Evolutionary conservation across 2,113 vertebrate species (phyloP).

Genomic region (Tinamus guttatus): DNA sequence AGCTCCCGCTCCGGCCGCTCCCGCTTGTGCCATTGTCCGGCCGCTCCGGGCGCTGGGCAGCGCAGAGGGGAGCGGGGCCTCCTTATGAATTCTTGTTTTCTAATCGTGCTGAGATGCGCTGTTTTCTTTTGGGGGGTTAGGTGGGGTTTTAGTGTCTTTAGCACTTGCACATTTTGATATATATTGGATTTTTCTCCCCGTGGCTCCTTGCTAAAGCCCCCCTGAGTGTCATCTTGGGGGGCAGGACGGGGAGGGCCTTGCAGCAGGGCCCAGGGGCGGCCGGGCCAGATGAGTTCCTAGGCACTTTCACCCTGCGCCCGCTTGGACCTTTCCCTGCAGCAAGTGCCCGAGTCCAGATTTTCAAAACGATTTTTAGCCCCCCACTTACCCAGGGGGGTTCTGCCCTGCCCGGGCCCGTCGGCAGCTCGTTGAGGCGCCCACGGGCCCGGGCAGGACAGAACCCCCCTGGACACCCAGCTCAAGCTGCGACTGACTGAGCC

Average conservation of each 20-base stretch:
- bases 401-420: accelerated
- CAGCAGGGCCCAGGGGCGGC: slow-evolving; percentile 1
- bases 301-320: background rate
- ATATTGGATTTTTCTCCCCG: background rate
- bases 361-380: background rate
- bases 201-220: background rate
- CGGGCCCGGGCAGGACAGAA: too few relatives aligned
- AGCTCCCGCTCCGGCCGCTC: background rate
- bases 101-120: slow-evolving; percentile 5
- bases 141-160: slow-evolving; percentile 32
- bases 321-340: background rate
- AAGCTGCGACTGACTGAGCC: background rate
- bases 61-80: background rate
- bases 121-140: background rate
- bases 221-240: background rate
- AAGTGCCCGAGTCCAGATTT: background rate
- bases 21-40: slow-evolving; percentile 9
- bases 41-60: background rate
- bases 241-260: slow-evolving; percentile 3
- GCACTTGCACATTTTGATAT: slow-evolving; percentile 43
- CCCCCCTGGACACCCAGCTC: background rate
- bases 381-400: background rate
- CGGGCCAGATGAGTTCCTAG: background rate
- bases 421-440: background rate
- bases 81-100: background rate